These are phyloP conservation scores for Furcifer pardalis DNA, from an alignment of 2,797 vertebrate species.

Conservation along the genomic window DNA sequence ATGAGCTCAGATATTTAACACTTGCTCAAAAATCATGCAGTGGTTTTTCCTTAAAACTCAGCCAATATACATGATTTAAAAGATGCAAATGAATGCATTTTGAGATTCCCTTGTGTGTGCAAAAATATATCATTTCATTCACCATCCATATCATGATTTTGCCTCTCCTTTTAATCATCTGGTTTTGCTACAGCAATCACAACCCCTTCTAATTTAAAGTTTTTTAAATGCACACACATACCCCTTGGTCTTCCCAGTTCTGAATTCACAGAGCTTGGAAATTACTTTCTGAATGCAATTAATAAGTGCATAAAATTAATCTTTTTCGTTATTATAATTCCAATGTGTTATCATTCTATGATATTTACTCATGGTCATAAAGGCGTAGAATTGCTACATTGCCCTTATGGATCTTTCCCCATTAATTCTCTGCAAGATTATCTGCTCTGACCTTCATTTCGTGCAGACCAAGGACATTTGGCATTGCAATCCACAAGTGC, in stretches of 20 bases:
- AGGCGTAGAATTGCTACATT: background rate
- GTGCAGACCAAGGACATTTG: background rate
- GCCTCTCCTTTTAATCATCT: background rate
- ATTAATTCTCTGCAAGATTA: background rate
- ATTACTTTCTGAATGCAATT: constrained; percentile 1
- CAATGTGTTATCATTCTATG: background rate
- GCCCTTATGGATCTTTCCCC: background rate
- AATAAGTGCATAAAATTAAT: constrained; percentile 32
- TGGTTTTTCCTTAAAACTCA: background rate
- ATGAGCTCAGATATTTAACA: no score
- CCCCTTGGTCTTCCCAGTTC: background rate
- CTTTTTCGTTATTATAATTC: background rate
- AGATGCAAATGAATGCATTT: background rate
- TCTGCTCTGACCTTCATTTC: background rate
- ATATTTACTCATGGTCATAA: background rate
- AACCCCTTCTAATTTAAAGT: constrained; percentile 30
- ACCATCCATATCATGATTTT: background rate
- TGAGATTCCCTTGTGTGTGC: background rate
- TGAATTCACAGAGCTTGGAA: constrained; percentile 2
- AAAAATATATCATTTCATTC: background rate
- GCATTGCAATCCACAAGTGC: background rate
- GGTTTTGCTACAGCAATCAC: background rate
- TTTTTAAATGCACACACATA: constrained; percentile 30
- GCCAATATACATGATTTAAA: background rate
- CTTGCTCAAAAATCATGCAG: background rate